A percentile compares a stretch with the other conserved stretches of the same genome.
These are phyloP conservation scores for Aporophyla lueneburgensis DNA, from an alignment of 2,888 invertebrate genomes.

Conservation along the genomic window DNA sequence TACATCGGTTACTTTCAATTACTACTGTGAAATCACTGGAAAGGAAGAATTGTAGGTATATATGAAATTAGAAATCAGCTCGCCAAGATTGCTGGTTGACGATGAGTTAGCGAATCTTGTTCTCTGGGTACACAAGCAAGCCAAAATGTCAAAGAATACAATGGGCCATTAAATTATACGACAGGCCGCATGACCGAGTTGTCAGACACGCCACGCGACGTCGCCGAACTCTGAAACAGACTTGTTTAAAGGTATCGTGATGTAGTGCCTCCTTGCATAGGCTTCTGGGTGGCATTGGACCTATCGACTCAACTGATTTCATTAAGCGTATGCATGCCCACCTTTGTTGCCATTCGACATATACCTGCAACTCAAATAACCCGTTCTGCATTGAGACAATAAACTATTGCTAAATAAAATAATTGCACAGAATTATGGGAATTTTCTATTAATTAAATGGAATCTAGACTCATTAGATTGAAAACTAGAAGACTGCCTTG, in stretches of 20 bases:
- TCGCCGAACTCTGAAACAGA: conserved; percentile 69
- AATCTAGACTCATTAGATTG: conserved; percentile 71
- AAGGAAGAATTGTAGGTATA: conserved; percentile 42
- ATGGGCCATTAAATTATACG: conserved; percentile 80
- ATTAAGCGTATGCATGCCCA: conserved; percentile 35
- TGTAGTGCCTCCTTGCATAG: conserved; percentile 52
- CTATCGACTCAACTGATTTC: conserved; percentile 36
- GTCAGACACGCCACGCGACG: conserved; percentile 75
- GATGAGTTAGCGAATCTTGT: conserved; percentile 46
- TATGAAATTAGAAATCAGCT: conserved; percentile 53
- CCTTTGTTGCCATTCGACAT: conserved; percentile 35
- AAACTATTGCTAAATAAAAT: conserved; percentile 42
- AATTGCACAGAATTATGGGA: conserved; percentile 63
- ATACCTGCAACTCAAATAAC: conserved; percentile 24
- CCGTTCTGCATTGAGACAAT: conserved; percentile 40
- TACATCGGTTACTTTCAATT: conserved; percentile 51
- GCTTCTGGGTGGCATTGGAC: conserved; percentile 59
- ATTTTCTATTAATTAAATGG: conserved; percentile 70
- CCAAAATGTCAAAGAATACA: conserved; percentile 73
- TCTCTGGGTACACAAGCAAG: conserved; percentile 44
- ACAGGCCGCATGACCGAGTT: conserved; percentile 74
- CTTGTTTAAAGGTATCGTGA: conserved; percentile 58
- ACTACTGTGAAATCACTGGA: conserved; percentile 49
- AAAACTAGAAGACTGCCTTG: conserved; percentile 81
- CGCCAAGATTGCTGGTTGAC: conserved; percentile 30